Base-by-base conservation (phyloP, 2,888 invertebrate genomes). In the Gasteruption jaculator region DNA sequence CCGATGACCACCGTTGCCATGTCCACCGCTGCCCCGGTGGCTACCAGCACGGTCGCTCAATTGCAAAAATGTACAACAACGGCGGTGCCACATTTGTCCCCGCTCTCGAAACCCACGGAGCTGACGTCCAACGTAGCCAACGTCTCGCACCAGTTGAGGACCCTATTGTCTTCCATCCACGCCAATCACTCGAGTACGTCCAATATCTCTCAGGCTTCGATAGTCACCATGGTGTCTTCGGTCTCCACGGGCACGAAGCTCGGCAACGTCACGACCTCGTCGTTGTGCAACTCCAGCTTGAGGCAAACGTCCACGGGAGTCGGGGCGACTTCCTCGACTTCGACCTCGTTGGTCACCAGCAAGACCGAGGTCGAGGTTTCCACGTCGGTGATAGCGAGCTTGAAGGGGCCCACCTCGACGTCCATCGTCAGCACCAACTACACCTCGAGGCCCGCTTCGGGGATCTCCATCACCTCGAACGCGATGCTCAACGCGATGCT, bases 91-190 rank as follows among this genome's bases (percentile, higher is more conserved):
- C 84, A 85, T 60, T 66, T 85, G 16, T 85, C 85, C 1, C 85
- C 85, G 0, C 63, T 85, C 2, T 84, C 84, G 0, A 83, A 84
- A 60, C 84, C 85, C 1, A 78, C 82, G 2, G 84, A 85, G 60
- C 68, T 85, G 33, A 83, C 83, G 10, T 81, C 83, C 1, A 83
- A 82, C 56, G 82, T 85, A 71, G 83, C 80, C 0, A 85, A 82
- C 58, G 83, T 80, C 1, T 82, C 83, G 1, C 83, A 83, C 61
- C 85, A 83, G 56, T 60, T 83, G 31, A 72, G 83, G 22, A 80
- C 80, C 4, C 74, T 85, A 33, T 73, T 85, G 65, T 83, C 85
- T 0, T 83, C 83, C 0, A 61, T 83, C 20, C 81, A 80, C 44
- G 74, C 79, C 0, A 75, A 79, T 22, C 56, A 65, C 39, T 50